phyloP scores from a whole-genome alignment of 2,888 invertebrate genomes.

The Lepeophtheirus nordmannii region DNA sequence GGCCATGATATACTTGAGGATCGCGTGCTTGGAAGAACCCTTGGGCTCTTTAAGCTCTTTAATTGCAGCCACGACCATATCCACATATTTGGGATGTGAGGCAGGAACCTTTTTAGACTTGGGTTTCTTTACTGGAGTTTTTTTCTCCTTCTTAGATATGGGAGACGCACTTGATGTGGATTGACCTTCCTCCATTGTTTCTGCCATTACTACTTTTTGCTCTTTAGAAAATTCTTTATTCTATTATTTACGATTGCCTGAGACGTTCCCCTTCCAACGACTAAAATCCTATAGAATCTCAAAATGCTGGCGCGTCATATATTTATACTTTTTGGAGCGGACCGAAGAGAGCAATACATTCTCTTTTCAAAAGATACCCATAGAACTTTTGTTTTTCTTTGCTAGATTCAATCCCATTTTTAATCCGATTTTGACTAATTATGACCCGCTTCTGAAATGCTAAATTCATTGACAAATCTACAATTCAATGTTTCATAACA shows the following conservation, averaged over 20 bases:
- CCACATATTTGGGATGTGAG: background rate
- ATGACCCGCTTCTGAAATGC: no score
- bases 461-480: no score
- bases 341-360: slow-evolving; percentile 3
- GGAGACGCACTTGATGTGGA: no score
- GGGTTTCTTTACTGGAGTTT: no score
- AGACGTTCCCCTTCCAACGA: background rate
- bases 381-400: background rate
- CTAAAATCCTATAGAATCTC: background rate
- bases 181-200: background rate
- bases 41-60: background rate
- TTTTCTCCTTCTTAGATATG: no score
- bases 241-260: no score
- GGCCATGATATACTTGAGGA: background rate
- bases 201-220: background rate
- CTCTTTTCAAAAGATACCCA: background rate
- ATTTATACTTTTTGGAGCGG: background rate
- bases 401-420: background rate
- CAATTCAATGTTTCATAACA: no score
- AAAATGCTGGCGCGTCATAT: background rate
- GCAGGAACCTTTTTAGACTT: background rate
- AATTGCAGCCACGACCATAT: background rate
- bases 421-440: background rate
- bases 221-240: background rate
- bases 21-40: background rate